These are phyloP conservation scores for Melanostigma gelatinosum DNA, from an alignment of 2,113 vertebrate species.

Conservation along the genomic window DNA sequence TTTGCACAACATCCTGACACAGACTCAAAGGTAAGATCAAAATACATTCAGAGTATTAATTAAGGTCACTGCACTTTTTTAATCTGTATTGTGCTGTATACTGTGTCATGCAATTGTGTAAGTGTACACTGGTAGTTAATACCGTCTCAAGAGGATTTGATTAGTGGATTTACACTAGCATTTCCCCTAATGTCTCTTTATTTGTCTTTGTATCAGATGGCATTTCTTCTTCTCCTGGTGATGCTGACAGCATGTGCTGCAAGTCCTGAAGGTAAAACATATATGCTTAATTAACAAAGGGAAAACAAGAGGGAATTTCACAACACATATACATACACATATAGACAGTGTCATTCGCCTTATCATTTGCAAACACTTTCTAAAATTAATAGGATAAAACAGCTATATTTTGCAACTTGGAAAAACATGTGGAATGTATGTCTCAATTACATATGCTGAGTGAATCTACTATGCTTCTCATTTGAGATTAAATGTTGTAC, in stretches of 20 bases:
- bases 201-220: slow-evolving; percentile 56
- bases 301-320: neutral
- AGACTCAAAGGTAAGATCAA: neutral
- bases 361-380: neutral
- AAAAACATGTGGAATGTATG: neutral
- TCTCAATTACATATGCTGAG: neutral
- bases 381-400: neutral
- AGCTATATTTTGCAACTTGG: neutral
- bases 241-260: slow-evolving; percentile 49
- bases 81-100: neutral
- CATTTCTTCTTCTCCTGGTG: slow-evolving; percentile 34
- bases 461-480: neutral
- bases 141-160: neutral
- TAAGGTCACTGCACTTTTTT: neutral
- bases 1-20: neutral
- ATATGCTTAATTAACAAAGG: neutral
- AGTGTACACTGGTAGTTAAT: neutral
- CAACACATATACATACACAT: neutral
- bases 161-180: neutral
- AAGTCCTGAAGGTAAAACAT: slow-evolving; percentile 42
- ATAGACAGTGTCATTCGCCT: neutral
- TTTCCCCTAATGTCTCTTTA: neutral
- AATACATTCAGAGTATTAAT: neutral
- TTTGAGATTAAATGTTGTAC: neutral
- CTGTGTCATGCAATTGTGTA: neutral